Evolutionary conservation across 2,888 invertebrate genomes (phyloP).

Genomic region (Thecophora atra): DNA sequence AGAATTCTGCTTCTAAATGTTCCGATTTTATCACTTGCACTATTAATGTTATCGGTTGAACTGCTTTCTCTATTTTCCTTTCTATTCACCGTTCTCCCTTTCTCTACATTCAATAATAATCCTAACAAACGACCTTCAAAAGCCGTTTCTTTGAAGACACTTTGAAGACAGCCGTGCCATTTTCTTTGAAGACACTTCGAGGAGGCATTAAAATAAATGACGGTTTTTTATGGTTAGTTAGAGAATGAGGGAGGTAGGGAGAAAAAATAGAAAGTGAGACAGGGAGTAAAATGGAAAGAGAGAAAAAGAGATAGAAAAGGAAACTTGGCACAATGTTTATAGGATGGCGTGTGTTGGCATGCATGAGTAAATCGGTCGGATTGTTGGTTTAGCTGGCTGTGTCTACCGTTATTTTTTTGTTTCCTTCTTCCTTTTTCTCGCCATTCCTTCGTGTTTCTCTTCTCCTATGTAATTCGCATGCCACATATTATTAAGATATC

Average conservation of each 20-base stretch:
- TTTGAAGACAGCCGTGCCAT: background rate
- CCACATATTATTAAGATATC: constrained; percentile 33
- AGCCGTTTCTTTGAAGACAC: background rate
- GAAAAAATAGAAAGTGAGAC: too few species aligned
- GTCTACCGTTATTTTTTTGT: background rate
- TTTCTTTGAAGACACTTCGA: constrained; percentile 22
- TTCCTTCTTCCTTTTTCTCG: background rate
- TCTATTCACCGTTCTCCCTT: background rate
- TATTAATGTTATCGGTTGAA: background rate
- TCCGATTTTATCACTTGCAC: background rate
- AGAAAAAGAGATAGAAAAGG: too few species aligned
- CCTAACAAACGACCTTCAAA: constrained; percentile 17
- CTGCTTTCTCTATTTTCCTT: background rate
- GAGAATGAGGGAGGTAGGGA: too few species aligned
- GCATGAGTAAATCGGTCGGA: constrained; percentile 3
- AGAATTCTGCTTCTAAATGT: too few species aligned
- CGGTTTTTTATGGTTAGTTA: constrained; percentile 31
- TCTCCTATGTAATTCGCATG: constrained; percentile 4
- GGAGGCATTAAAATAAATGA: constrained; percentile 35
- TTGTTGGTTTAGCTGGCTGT: background rate
- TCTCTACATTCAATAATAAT: constrained; percentile 6
- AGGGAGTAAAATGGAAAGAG: too few species aligned
- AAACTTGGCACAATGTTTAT: constrained; percentile 24
- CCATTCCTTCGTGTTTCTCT: background rate
- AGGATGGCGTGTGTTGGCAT: constrained; percentile 6